These are phyloP conservation scores for Onychomys leucogaster DNA, from an alignment of 2,797 vertebrate genomes.

Conservation along the genomic window DNA sequence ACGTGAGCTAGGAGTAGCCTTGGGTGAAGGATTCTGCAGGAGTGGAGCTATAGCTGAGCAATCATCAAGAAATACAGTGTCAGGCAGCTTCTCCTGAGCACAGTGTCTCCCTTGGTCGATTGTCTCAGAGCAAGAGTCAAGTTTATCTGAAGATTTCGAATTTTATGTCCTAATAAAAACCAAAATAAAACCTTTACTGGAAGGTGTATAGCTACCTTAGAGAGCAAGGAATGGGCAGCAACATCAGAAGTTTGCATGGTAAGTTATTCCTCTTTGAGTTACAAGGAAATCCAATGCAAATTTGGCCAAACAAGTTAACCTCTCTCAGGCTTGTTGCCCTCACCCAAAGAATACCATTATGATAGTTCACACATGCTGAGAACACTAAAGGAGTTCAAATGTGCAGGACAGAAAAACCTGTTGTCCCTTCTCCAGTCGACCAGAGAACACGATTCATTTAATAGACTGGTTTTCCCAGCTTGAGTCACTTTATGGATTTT, in stretches of 20 bases:
- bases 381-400: not conserved
- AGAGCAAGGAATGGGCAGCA: not conserved
- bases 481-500: not conserved
- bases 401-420: not conserved
- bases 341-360: not conserved
- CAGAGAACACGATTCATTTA: not conserved
- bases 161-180: not conserved
- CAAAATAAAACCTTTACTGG: no score
- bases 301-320: not conserved
- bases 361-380: not conserved
- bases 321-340: not conserved
- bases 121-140: not conserved
- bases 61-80: not conserved
- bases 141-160: not conserved
- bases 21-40: not conserved
- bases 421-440: no score
- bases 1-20: not conserved
- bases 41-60: not conserved
- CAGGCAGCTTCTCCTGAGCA: not conserved
- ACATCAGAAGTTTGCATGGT: not conserved
- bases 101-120: not conserved
- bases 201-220: not conserved
- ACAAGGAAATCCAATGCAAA: not conserved
- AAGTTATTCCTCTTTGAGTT: not conserved
- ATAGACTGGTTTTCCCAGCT: not conserved